phyloP scores from a whole-genome alignment of 2,888 invertebrate species.

The Troilus luridus region DNA sequence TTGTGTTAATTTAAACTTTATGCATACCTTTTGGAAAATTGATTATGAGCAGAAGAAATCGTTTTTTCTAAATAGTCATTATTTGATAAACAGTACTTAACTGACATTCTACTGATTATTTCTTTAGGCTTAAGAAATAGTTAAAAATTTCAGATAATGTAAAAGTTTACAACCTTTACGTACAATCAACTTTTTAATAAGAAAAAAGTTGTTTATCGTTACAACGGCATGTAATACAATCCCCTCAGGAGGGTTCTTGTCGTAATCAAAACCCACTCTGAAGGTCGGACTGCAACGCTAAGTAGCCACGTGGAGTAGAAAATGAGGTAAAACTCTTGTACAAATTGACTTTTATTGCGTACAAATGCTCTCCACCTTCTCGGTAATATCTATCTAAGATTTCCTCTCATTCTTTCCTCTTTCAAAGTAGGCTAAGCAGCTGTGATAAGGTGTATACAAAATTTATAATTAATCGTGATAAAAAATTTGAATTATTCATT shows the following conservation, averaged over 20 bases:
- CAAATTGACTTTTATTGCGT: constrained; percentile 20
- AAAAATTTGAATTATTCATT: not conserved
- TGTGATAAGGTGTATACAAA: not conserved
- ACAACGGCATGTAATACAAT: too few species aligned
- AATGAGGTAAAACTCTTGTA: not conserved
- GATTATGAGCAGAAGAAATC: too few species aligned
- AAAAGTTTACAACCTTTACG: too few species aligned
- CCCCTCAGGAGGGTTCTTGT: too few species aligned
- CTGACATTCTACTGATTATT: too few species aligned
- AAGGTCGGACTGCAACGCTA: not conserved
- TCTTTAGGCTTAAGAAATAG: not conserved
- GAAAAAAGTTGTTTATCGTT: too few species aligned
- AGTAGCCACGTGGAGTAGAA: not conserved
- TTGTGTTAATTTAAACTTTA: too few species aligned
- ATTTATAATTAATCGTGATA: not conserved
- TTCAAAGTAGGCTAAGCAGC: not conserved
- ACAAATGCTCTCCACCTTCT: not conserved
- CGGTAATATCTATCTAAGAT: not conserved
- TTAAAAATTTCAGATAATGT: not conserved
- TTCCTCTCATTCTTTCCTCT: not conserved
- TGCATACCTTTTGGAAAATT: too few species aligned
- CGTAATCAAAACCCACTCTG: not conserved
- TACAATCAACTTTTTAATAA: too few species aligned
- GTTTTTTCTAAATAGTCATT: too few species aligned
- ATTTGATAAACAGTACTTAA: too few species aligned